Evolutionary conservation across 2,888 invertebrate genomes (phyloP).

Genomic region (Alloplasta piceator): DNA sequence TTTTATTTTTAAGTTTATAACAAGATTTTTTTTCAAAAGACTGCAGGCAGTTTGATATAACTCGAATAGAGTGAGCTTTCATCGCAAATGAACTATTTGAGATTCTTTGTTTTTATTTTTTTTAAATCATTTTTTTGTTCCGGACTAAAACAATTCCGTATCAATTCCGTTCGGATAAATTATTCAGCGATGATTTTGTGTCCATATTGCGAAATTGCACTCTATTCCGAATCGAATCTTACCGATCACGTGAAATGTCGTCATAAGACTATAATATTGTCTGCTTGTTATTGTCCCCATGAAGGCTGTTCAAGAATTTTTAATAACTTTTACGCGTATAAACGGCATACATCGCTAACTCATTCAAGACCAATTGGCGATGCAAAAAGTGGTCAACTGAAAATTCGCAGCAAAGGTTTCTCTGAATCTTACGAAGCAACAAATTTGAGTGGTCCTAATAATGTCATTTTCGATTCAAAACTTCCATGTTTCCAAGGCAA

Average conservation of each 20-base stretch:
- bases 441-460: slow-evolving; percentile 6
- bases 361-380: slow-evolving; percentile 39
- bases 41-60: too few species aligned
- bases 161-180: too few species aligned
- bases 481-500: slow-evolving; percentile 2
- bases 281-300: slow-evolving; percentile 53
- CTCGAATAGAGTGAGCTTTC: too few species aligned
- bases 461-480: not conserved
- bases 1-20: too few species aligned
- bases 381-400: slow-evolving; percentile 9
- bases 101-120: too few species aligned
- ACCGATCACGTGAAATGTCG: slow-evolving; percentile 40
- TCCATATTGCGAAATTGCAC: slow-evolving; percentile 40
- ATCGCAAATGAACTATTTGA: too few species aligned
- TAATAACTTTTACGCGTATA: slow-evolving; percentile 47
- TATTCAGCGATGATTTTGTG: too few species aligned
- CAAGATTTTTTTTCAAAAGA: too few species aligned
- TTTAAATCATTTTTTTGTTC: too few species aligned
- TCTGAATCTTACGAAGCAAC: too few species aligned
- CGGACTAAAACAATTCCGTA: too few species aligned
- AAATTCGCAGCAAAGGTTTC: not conserved
- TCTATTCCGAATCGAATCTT: slow-evolving; percentile 40
- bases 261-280: slow-evolving; percentile 32
- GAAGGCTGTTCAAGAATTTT: slow-evolving; percentile 51
- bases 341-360: slow-evolving; percentile 51